phyloP scores from a whole-genome alignment of 2,888 invertebrate genomes.

The Eurytoma adleriae region DNA sequence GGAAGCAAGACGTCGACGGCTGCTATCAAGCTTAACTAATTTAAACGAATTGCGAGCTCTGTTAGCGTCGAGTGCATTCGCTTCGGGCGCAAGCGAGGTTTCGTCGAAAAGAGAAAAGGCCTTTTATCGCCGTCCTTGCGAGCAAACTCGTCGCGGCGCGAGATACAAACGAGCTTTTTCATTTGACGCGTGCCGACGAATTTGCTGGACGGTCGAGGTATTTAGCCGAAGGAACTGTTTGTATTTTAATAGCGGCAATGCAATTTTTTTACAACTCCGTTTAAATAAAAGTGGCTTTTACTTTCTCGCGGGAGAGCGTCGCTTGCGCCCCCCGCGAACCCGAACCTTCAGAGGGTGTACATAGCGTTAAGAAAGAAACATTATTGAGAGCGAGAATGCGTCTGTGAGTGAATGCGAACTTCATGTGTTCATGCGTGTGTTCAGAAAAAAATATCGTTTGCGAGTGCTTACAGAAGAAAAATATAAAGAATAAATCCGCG shows the following conservation, averaged over 20 bases:
- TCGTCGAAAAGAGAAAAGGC: neutral
- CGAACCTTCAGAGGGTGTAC: conserved; percentile 35
- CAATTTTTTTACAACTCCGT: conserved; percentile 7
- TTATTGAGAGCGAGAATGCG: conserved; percentile 29
- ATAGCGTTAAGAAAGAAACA: conserved; percentile 34
- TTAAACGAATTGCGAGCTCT: conserved; percentile 36
- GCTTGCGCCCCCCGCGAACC: conserved; percentile 46
- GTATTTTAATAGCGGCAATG: conserved; percentile 39
- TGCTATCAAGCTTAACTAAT: conserved; percentile 53
- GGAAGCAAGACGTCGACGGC: conserved; percentile 8
- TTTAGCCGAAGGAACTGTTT: conserved; percentile 35
- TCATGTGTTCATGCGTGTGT: conserved; percentile 40
- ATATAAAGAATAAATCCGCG: conserved; percentile 26
- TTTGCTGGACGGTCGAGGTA: conserved; percentile 8
- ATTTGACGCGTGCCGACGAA: neutral
- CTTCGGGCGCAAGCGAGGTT: conserved; percentile 41
- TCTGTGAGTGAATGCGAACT: conserved; percentile 36
- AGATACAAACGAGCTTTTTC: neutral
- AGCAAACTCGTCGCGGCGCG: neutral
- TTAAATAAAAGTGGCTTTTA: conserved; percentile 36
- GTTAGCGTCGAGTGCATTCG: conserved; percentile 21
- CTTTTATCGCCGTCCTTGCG: neutral
- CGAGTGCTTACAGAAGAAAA: conserved; percentile 30
- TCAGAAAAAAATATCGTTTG: conserved; percentile 23
- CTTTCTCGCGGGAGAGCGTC: conserved; percentile 10